Evolutionary conservation across 2,113 vertebrate species (phyloP), one percentile per base, ranked within the genome.

Genomic region (Atractosteus spatula): DNA sequence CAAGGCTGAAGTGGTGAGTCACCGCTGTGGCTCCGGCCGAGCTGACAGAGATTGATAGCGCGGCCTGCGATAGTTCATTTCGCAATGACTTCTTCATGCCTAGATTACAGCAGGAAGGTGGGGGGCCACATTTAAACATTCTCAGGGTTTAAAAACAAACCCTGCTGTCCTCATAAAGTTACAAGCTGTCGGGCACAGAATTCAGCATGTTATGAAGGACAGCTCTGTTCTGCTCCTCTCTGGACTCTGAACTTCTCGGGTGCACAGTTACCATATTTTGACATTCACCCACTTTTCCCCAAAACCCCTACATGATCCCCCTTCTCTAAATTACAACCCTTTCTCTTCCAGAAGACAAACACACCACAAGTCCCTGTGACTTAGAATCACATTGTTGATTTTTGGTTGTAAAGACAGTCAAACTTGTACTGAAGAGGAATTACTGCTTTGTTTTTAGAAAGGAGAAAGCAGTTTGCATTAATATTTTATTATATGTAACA

Each of bases 11-110:
- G 56, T 41, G 55, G 56, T 11, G 44, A 68, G 72, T 68, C 66
- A 64, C 13, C 8, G 29, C 55, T 3, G 41, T 3, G n/a, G 8
- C 51, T 16, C 45, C 4, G 5, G 13, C 10, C 3, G 55, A n/a
- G 57, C 42, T 56, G 54, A 59, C 55, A 73, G 43, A 73, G 64
- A 73, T 61, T 73, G 65, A 73, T 51, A 73, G 71, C 17, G 42
- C 14, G 17, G 64, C 41, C 41, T 13, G 29, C 55, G 61, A 14
- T 8, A 41, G 13, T 41, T 14, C 43, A 54, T 45, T 68, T 73
- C 54, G 63, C 41, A 17, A 55, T n/a, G n/a, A 73, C 12, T 29
- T 29, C 62, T 44, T 72, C 11, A 29, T 7, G 3, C 71, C 63
- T 59, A 43, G 4, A 68, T 71, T 47, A 59, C 41, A 68, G 14